phyloP scores from a whole-genome alignment of 2,888 invertebrate genomes.

The Ptycholaimellus sp. region DNA sequence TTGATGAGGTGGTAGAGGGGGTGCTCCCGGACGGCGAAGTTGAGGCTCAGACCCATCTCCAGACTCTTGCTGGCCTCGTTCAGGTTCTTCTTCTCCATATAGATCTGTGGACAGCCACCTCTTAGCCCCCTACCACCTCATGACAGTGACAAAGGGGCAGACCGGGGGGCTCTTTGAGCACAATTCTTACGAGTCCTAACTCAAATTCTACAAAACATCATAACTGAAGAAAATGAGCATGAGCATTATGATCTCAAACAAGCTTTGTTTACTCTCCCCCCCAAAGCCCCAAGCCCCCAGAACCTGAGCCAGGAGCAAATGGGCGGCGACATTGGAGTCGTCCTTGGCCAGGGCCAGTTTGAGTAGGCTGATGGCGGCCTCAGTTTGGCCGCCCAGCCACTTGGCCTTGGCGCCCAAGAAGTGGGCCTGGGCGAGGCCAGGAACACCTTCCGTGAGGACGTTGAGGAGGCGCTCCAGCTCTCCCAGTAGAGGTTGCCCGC shows the following conservation, averaged over 20 bases:
- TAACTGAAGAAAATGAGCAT: too few relatives aligned
- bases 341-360: conserved; percentile 47
- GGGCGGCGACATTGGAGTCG: conserved; percentile 54
- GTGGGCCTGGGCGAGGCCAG: conserved; percentile 41
- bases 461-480: conserved; percentile 43
- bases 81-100: too few relatives aligned
- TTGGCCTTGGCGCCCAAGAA: conserved; percentile 53
- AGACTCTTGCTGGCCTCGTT: conserved; percentile 49
- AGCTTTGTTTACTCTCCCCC: not conserved
- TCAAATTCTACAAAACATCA: too few relatives aligned
- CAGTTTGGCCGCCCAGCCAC: conserved; percentile 46
- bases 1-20: conserved; percentile 65
- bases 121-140: too few relatives aligned
- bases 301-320: conserved; percentile 48
- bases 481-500: conserved; percentile 34
- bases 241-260: conserved; percentile 15
- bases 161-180: too few relatives aligned
- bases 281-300: not conserved
- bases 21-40: conserved; percentile 70
- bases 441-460: conserved; percentile 49
- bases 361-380: conserved; percentile 44
- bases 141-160: too few relatives aligned
- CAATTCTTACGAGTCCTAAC: too few relatives aligned
- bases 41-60: conserved; percentile 66
- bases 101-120: too few relatives aligned